Base-by-base conservation (phyloP, 2,797 vertebrate genomes). In the Bradypodion ventrale region DNA sequence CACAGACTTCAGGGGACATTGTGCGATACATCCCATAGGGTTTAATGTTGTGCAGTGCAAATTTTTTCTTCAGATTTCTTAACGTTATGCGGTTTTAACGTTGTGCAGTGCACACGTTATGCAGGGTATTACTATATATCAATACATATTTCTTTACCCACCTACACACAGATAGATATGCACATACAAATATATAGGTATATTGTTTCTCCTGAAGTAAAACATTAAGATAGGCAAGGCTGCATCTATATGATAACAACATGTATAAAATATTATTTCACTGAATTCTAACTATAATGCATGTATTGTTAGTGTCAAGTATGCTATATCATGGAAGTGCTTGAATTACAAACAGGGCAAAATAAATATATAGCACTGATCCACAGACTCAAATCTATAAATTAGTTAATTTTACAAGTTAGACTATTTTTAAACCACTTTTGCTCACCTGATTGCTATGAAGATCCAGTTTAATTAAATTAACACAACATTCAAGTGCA, bases 401-500 rank as follows among this genome's bases (percentile, higher is more conserved):
- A 46, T 40, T 63, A 88, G 80, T 42, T 46, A 56, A 44, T 10
- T 87, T 85, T 1, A 4, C 32, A 56, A 1, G 0, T 0, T 66
- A 75, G 12, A 60, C 13, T 78, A n/a, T 69, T 76, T 16, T 25
- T 77, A 68, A 80, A 49, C 35, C 25, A 12, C 1, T 78, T n/a
- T 4, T 65, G 21, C 60, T 89, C 87, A 96, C 95, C 91, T 95
- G 94, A 89, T 93, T 94, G 74, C 93, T 93, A 89, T 91, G 94
- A 10, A 96, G 93, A 92, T 96, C 95, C 89, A 97, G 88, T 90
- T 96, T 96, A 40, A 96, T 80, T 85, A 97, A 90, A 89, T 90
- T 88, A 46, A 78, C 84, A 85, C 95, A 96, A 63, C 27, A 82
- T 21, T 87, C 81, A 66, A 97, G 92, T 44, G 94, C 91, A 73